Base-by-base conservation (phyloP, 2,797 vertebrate species). In the Lophius americanus region DNA sequence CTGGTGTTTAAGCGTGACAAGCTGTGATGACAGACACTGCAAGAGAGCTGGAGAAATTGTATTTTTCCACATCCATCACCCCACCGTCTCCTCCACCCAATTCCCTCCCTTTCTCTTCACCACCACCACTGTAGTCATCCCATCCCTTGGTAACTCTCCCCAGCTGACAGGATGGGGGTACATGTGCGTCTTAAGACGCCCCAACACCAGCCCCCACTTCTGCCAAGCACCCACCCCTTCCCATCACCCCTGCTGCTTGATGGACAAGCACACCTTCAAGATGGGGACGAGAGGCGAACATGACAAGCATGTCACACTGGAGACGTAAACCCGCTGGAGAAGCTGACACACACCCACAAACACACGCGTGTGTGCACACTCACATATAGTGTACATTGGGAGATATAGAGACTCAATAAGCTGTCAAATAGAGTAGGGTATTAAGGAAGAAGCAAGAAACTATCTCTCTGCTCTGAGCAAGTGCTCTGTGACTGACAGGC, bases 1-100 rank as follows among this genome's bases (percentile, higher is more conserved):
- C 90, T 90, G 84, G 80, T 90, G 89, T 91, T 90, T 88, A 91
- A 92, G 90, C 85, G 89, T 92, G 93, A 93, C 92, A 88, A 91
- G 92, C 91, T 91, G 88, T 93, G 92, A 93, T 93, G 92, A 93
- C 91, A 93, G 92, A 92, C 89, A 85, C 85, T 92, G 91, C 91
- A 91, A 91, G 88, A 90, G 89, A 90, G 85, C 87, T 89, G 79
- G 79, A 86, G 83, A 92, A 92, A 92, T 92, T 89, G 82, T 86
- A 75, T 87, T 91, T 88, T 85, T 89, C 82, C 78, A 87, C 85
- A 88, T 72, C 67, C 9, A 7, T 57, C 58, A 41, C 78, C 54
- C 58, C 44, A 61, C 60, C 52, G 68, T 73, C 72, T 69, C 79
- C 77, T 78, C 83, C 70, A 75, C 75, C 76, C 82, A 38, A 75